phyloP scores from a whole-genome alignment of 2,113 vertebrate genomes.

The Gavialis gangeticus region DNA sequence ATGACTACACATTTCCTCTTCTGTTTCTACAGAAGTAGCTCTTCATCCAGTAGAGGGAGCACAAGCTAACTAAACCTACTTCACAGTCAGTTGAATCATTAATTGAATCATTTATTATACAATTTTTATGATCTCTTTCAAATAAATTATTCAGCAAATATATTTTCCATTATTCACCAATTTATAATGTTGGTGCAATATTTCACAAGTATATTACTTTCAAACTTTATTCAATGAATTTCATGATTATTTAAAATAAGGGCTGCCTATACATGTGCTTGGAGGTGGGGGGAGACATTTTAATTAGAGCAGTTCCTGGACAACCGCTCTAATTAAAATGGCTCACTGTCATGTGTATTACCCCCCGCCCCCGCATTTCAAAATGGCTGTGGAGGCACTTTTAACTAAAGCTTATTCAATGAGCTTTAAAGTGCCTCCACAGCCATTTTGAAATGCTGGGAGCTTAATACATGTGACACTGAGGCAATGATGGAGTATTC shows the following conservation, averaged over 20 bases:
- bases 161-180: conserved; percentile 63
- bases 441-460: too few species aligned
- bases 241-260: conserved; percentile 51
- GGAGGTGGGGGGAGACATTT: too few species aligned
- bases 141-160: conserved; percentile 73
- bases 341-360: too few species aligned
- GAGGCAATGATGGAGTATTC: too few species aligned
- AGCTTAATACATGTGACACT: too few species aligned
- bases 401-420: too few species aligned
- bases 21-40: not conserved
- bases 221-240: conserved; percentile 49
- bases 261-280: not conserved
- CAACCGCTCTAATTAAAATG: too few species aligned
- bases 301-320: too few species aligned
- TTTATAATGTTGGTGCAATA: conserved; percentile 49
- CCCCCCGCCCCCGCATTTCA: too few species aligned
- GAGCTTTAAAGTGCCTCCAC: too few species aligned
- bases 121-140: conserved; percentile 51
- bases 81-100: not conserved
- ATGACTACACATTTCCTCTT: not conserved
- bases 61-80: conserved; percentile 34
- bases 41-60: conserved; percentile 68
- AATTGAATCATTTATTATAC: conserved; percentile 63
- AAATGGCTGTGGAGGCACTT: too few species aligned
- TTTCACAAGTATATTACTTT: conserved; percentile 62